Conservation (phyloP, 2,888 invertebrate genomes). For the Dryobota labecula region DNA sequence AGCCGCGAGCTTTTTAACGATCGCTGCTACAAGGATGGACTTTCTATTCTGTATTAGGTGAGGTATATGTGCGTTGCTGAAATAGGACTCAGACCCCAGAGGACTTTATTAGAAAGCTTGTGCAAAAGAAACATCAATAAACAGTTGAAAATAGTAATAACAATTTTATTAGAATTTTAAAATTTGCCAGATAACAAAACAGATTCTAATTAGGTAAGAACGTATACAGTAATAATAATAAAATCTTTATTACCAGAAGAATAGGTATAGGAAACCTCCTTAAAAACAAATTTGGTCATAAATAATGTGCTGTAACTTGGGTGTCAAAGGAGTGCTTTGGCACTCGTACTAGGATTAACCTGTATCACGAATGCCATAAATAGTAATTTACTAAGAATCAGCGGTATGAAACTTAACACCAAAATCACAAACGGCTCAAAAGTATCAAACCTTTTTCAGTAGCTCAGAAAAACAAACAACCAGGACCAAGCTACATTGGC, state of each 20-base stretch:
- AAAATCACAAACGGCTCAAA: slow-evolving; percentile 31
- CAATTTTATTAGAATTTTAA: too few species aligned
- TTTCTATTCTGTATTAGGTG: slow-evolving; percentile 60
- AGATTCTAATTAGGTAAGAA: background rate
- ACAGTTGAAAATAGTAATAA: background rate
- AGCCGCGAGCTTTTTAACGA: slow-evolving; percentile 77
- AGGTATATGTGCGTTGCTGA: slow-evolving; percentile 19
- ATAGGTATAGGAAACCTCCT: too few species aligned
- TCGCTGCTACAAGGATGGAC: slow-evolving; percentile 63
- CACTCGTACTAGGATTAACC: too few species aligned
- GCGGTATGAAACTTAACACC: slow-evolving; percentile 17
- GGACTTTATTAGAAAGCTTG: slow-evolving; percentile 6
- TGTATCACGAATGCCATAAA: too few species aligned
- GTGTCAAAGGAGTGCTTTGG: too few species aligned
- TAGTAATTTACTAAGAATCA: too few species aligned
- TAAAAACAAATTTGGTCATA: too few species aligned
- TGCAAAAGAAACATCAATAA: background rate
- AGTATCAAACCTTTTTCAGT: slow-evolving; percentile 58
- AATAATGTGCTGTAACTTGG: too few species aligned
- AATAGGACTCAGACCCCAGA: slow-evolving; percentile 10
- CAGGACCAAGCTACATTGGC: slow-evolving; percentile 52
- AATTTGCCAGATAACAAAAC: background rate
- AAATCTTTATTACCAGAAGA: background rate
- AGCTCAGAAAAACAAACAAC: slow-evolving; percentile 64
- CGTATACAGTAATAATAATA: background rate